phyloP scores from a whole-genome alignment of 2,888 invertebrate genomes.

The Siphlonurus alternatus region DNA sequence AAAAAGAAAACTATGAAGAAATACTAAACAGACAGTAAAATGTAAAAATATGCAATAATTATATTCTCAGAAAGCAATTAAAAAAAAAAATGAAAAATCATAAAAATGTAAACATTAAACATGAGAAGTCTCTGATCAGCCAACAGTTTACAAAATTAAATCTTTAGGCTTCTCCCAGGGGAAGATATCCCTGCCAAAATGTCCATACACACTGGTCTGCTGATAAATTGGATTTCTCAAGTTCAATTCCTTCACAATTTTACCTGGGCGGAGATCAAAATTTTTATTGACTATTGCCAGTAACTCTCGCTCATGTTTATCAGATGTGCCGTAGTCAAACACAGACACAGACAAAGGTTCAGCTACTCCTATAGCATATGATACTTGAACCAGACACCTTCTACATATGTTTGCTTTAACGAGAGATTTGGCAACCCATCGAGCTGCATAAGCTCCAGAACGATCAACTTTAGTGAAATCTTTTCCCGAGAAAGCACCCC shows the following conservation, averaged over 20 bases:
- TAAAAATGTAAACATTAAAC: no score
- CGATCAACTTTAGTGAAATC: slow-evolving; percentile 31
- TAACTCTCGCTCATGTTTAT: slow-evolving; percentile 25
- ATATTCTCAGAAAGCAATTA: no score
- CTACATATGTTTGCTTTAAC: slow-evolving; percentile 32
- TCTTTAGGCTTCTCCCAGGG: slow-evolving; percentile 32
- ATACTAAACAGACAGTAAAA: no score
- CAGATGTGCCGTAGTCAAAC: slow-evolving; percentile 32
- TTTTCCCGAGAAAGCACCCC: slow-evolving; percentile 45
- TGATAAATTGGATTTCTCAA: slow-evolving; percentile 39
- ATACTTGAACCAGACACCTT: slow-evolving; percentile 32
- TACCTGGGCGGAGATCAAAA: slow-evolving; percentile 35
- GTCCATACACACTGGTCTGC: slow-evolving; percentile 40
- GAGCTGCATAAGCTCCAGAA: slow-evolving; percentile 36
- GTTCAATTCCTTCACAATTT: slow-evolving; percentile 30
- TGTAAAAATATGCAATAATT: no score
- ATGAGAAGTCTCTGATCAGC: no score
- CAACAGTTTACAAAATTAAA: no score
- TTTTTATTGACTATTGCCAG: slow-evolving; percentile 31
- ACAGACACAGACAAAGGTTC: slow-evolving; percentile 33
- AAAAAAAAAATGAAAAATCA: no score
- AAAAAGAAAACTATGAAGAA: no score
- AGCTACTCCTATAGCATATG: slow-evolving; percentile 37
- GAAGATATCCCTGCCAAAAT: slow-evolving; percentile 42
- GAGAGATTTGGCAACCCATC: slow-evolving; percentile 39